Conservation (phyloP, 1,140 invertebrate genomes). For the Rhagoletis zephyria region DNA sequence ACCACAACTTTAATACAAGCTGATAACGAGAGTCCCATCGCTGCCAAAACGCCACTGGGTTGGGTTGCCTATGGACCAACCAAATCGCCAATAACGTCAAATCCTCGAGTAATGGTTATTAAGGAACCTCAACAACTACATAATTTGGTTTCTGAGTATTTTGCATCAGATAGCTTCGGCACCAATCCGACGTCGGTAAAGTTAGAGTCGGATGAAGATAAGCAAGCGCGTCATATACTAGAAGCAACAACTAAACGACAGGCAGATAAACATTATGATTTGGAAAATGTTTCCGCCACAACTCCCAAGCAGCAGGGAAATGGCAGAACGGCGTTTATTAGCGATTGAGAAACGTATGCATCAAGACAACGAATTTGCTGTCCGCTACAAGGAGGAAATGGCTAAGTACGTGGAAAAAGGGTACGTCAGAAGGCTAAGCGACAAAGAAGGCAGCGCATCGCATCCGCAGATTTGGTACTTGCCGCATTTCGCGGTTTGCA, state of each 20-base stretch:
- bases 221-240: background rate
- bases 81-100: no score
- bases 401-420: background rate
- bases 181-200: background rate
- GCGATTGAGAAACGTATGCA: background rate
- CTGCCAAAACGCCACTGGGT: no score
- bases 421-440: background rate
- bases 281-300: background rate
- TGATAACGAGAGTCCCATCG: no score
- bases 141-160: no score
- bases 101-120: background rate
- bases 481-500: background rate
- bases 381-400: no score
- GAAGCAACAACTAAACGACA: background rate
- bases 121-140: no score
- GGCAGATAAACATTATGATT: background rate
- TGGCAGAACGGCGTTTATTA: background rate
- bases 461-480: background rate
- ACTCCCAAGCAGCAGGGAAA: background rate
- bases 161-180: background rate
- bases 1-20: no score
- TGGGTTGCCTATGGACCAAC: no score
- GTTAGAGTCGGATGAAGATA: background rate
- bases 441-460: background rate
- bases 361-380: no score